These are phyloP conservation scores for Phrynocephalus vlangalii DNA, from an alignment of 2,797 vertebrate species.

Conservation along the genomic window DNA sequence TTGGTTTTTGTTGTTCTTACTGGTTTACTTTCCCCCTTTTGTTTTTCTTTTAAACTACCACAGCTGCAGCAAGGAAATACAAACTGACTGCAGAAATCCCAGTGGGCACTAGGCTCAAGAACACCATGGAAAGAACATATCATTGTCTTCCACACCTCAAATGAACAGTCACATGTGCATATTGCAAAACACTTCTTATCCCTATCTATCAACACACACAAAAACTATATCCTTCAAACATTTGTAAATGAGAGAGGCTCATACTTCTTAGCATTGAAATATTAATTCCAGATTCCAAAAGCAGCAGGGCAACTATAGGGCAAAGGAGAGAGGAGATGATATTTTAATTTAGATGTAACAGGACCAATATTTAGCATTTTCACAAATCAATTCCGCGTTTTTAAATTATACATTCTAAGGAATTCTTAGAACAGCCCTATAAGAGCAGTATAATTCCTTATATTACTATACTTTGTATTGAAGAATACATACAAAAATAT, in stretches of 20 bases:
- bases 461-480: background rate
- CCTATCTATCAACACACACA: background rate
- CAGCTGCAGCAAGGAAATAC: constrained; percentile 66
- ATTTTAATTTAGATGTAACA: background rate
- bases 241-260: background rate
- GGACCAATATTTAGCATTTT: background rate
- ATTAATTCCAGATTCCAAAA: constrained; percentile 13
- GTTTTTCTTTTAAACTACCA: constrained; percentile 40
- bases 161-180: background rate
- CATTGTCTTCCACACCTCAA: constrained; percentile 23
- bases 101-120: constrained; percentile 17
- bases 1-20: background rate
- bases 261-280: constrained; percentile 5
- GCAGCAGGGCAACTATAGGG: background rate
- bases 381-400: background rate
- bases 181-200: constrained; percentile 33
- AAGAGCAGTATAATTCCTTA: background rate
- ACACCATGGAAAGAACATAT: constrained; percentile 50
- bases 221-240: background rate
- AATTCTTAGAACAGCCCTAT: background rate
- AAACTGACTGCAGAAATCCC: constrained; percentile 58
- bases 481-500: background rate
- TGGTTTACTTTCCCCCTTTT: constrained; percentile 49
- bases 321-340: background rate
- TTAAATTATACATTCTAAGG: background rate